phyloP scores from a whole-genome alignment of 2,888 invertebrate species.

The Gerris lacustris region DNA sequence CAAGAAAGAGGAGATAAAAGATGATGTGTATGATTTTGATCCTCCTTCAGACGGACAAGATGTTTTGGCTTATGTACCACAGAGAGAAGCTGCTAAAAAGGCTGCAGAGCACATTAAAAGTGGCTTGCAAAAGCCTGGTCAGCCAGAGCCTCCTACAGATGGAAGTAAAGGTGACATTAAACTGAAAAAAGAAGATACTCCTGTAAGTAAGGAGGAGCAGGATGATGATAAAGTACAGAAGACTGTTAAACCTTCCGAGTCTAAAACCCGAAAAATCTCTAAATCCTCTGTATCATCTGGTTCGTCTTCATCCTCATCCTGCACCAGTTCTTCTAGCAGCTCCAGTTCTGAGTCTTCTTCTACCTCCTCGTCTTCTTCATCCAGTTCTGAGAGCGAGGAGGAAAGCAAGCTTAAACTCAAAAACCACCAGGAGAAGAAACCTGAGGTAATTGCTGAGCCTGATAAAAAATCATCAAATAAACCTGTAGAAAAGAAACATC shows the following conservation, averaged over 20 bases:
- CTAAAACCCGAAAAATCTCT: conserved; percentile 22
- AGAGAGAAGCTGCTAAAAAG: conserved; percentile 80
- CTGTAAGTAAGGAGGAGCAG: conserved; percentile 26
- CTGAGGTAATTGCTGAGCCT: conserved; percentile 28
- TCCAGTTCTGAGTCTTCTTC: conserved; percentile 38
- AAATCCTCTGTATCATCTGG: conserved; percentile 38
- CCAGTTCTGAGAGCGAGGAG: conserved; percentile 35
- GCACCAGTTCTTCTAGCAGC: conserved; percentile 32
- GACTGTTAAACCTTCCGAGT: conserved; percentile 30
- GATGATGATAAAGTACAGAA: conserved; percentile 19
- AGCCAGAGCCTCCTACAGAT: conserved; percentile 31
- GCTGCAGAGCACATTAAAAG: conserved; percentile 82
- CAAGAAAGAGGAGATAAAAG: conserved; percentile 25
- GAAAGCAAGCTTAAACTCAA: conserved; percentile 26
- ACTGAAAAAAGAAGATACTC: conserved; percentile 36
- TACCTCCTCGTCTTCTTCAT: conserved; percentile 43
- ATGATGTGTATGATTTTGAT: conserved; percentile 47
- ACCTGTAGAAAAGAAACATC: conserved; percentile 37
- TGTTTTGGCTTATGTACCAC: conserved; percentile 67
- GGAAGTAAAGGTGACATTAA: conserved; percentile 29
- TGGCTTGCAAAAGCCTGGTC: conserved; percentile 45
- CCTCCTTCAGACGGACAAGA: conserved; percentile 35
- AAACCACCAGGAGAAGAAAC: conserved; percentile 26
- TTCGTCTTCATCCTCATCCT: conserved; percentile 40
- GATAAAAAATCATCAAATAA: conserved; percentile 38